phyloP scores from a whole-genome alignment of 1,140 invertebrate species.

The Harpegnathos saltator region DNA sequence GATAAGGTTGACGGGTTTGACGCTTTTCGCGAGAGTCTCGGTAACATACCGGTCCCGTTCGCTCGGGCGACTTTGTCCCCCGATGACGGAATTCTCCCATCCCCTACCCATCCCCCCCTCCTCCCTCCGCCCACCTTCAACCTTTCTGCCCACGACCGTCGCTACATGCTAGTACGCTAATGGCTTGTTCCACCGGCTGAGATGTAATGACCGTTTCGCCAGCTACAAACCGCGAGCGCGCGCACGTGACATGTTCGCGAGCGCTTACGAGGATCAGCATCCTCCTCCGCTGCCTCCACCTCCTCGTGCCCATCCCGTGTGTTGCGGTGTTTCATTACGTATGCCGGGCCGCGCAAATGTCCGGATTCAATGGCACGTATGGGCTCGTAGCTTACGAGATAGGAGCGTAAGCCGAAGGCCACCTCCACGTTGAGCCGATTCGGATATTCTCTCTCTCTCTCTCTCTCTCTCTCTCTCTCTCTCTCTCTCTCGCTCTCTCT shows the following conservation, averaged over 20 bases:
- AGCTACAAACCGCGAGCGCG: not conserved
- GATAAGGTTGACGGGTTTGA: no score
- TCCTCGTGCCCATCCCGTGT: no score
- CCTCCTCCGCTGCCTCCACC: no score
- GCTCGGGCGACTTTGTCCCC: no score
- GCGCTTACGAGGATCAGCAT: conserved; percentile 1
- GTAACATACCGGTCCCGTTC: no score
- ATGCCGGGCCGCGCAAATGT: conserved; percentile 17
- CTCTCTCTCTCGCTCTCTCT: conserved; percentile 1
- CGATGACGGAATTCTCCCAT: no score
- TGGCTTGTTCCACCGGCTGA: not conserved
- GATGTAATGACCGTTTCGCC: not conserved
- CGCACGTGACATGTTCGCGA: conserved; percentile 22
- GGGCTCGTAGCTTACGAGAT: conserved; percentile 19
- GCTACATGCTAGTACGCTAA: not conserved
- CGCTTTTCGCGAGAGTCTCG: no score
- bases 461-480: no score
- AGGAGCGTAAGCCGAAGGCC: not conserved
- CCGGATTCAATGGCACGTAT: conserved; percentile 12
- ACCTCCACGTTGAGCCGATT: conserved; percentile 13
- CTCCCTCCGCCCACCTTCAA: no score
- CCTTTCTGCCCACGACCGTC: no score
- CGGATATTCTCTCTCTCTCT: conserved; percentile 24
- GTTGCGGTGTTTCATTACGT: conserved; percentile 30
- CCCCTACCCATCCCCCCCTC: no score